phyloP scores from a whole-genome alignment of 2,113 vertebrate species.

The Hippocampus barbouri region DNA sequence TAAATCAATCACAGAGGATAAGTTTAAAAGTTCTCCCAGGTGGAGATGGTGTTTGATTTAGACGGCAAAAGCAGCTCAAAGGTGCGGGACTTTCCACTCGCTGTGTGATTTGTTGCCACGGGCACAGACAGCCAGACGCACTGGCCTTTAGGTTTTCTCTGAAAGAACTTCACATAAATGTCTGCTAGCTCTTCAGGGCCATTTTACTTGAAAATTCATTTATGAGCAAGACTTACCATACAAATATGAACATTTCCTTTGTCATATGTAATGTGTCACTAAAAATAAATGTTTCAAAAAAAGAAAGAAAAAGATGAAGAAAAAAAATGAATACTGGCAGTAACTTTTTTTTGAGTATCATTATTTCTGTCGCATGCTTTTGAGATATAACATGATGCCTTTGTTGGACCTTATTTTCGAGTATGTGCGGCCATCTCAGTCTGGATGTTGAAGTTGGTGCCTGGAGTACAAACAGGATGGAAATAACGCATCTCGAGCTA shows the following conservation, averaged over 20 bases:
- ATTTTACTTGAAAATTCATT: slow-evolving; percentile 47
- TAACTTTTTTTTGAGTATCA: too few species aligned
- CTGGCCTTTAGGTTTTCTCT: slow-evolving; percentile 20
- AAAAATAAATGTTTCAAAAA: too few species aligned
- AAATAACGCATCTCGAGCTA: background rate
- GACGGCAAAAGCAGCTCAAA: slow-evolving; percentile 33
- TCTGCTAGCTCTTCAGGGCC: slow-evolving; percentile 39
- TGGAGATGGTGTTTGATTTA: slow-evolving; percentile 43
- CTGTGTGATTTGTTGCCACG: slow-evolving; percentile 29
- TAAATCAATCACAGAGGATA: slow-evolving; percentile 37
- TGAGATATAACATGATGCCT: too few species aligned
- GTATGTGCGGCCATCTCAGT: too few species aligned
- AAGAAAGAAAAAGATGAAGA: too few species aligned
- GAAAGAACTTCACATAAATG: slow-evolving; percentile 36
- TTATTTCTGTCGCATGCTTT: too few species aligned
- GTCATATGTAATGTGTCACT: too few species aligned
- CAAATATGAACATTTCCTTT: too few species aligned
- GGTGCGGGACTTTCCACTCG: slow-evolving; percentile 20
- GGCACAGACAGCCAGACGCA: slow-evolving; percentile 4
- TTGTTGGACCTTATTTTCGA: too few species aligned
- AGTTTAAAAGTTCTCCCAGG: slow-evolving; percentile 34
- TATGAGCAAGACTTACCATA: slow-evolving; percentile 26
- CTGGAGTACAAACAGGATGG: background rate
- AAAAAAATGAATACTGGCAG: too few species aligned
- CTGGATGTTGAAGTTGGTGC: too few species aligned